These are phyloP conservation scores for Neoaliturus tenellus DNA, from an alignment of 2,888 invertebrate genomes.

Conservation along the genomic window DNA sequence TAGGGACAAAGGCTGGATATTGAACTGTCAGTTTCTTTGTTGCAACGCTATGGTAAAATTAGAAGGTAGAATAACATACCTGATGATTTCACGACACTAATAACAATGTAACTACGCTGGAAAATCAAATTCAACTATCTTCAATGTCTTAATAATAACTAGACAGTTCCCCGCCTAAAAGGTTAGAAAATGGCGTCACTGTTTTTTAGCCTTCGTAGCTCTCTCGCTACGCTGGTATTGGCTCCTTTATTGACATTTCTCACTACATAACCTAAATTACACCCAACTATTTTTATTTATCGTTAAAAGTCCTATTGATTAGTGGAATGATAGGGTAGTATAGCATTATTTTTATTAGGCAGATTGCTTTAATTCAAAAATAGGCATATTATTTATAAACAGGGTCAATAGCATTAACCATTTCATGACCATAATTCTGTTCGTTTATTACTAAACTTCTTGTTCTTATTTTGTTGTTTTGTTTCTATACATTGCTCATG, in stretches of 20 bases:
- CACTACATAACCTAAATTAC: neutral
- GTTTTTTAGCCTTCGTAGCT: conserved; percentile 41
- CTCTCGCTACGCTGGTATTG: neutral
- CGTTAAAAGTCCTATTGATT: too few relatives aligned
- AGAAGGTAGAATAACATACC: conserved; percentile 11
- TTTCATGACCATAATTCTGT: conserved; percentile 49
- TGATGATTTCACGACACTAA: neutral
- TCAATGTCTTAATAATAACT: conserved; percentile 41
- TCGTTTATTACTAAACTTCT: neutral
- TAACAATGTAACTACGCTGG: conserved; percentile 13
- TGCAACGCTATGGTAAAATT: neutral
- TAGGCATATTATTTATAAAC: conserved; percentile 4
- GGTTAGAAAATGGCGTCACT: conserved; percentile 60
- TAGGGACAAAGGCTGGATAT: conserved; percentile 40
- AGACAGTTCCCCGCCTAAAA: conserved; percentile 57
- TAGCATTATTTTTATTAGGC: neutral
- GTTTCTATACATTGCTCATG: too few relatives aligned
- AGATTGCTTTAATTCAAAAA: neutral
- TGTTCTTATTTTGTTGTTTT: neutral
- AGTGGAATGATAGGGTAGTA: too few relatives aligned
- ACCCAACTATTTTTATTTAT: too few relatives aligned
- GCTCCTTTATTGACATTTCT: conserved; percentile 30
- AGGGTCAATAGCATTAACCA: conserved; percentile 46
- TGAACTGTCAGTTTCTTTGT: conserved; percentile 12
- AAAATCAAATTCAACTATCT: conserved; percentile 3